phyloP scores from a whole-genome alignment of 2,797 vertebrate genomes.

The Zalophus californianus region DNA sequence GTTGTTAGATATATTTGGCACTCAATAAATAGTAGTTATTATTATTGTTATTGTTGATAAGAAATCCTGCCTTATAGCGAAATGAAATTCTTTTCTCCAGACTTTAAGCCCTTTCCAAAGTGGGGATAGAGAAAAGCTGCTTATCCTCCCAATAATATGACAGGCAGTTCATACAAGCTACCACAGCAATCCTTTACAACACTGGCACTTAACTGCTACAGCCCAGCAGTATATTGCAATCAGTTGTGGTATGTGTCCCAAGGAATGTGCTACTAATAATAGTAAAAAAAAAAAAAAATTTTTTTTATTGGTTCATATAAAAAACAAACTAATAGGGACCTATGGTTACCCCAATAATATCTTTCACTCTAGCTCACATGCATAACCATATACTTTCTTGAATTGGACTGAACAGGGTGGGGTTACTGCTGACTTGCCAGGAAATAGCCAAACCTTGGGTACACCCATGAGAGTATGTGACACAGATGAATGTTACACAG shows the following conservation, averaged over 20 bases:
- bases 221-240: background rate
- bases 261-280: background rate
- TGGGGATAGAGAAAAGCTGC: slow-evolving; percentile 78
- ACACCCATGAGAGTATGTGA: background rate
- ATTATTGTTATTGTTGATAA: slow-evolving; percentile 74
- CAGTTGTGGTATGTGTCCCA: background rate
- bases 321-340: background rate
- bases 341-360: background rate
- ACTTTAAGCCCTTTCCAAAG: slow-evolving; percentile 71
- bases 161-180: background rate
- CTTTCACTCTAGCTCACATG: background rate
- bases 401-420: background rate
- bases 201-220: background rate
- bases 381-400: background rate
- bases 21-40: slow-evolving; percentile 29
- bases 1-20: background rate
- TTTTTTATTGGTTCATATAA: slow-evolving; percentile 4
- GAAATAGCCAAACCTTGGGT: background rate
- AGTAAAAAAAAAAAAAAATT: background rate
- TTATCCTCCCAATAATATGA: slow-evolving; percentile 64
- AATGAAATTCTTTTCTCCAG: slow-evolving; percentile 75
- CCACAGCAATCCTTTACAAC: background rate
- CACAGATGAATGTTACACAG: background rate
- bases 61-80: slow-evolving; percentile 62
- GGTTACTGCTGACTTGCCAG: background rate